Conservation (phyloP, 2,888 invertebrate species). For the Cylloceria caligata region DNA sequence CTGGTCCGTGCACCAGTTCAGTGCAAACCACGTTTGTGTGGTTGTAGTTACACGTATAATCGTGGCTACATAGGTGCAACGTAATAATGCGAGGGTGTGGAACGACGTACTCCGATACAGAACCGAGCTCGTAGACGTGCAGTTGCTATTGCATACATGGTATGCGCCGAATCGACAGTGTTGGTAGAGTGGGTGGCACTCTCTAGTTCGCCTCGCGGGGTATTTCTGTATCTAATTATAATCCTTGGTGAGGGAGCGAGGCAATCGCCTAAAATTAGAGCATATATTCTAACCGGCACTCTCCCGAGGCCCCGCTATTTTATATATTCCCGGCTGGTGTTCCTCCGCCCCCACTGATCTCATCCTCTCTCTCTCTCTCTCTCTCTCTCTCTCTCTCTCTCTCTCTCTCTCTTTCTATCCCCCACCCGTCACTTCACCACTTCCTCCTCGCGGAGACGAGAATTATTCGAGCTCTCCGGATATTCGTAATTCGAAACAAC, state of each 20-base stretch:
- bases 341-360: conserved; percentile 48
- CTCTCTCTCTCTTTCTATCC: conserved; percentile 26
- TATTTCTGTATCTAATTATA: conserved; percentile 84
- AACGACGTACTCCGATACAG: conserved; percentile 10
- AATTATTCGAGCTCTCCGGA: conserved; percentile 14
- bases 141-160: conserved; percentile 34
- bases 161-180: conserved; percentile 60
- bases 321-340: conserved; percentile 46
- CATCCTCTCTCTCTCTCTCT: conserved; percentile 18
- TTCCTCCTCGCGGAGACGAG: conserved; percentile 31
- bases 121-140: neutral
- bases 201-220: conserved; percentile 72
- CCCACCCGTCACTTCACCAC: conserved; percentile 31
- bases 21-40: neutral
- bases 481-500: conserved; percentile 14
- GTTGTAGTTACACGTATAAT: conserved; percentile 1
- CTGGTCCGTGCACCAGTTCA: neutral
- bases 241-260: conserved; percentile 83
- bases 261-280: conserved; percentile 84
- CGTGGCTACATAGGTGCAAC: neutral
- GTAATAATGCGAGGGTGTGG: conserved; percentile 30
- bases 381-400: conserved; percentile 37
- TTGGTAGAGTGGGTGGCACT: conserved; percentile 79
- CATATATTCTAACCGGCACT: conserved; percentile 81
- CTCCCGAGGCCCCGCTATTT: conserved; percentile 47